Conservation (phyloP, 1,140 invertebrate species). For the Drosophila littoralis region DNA sequence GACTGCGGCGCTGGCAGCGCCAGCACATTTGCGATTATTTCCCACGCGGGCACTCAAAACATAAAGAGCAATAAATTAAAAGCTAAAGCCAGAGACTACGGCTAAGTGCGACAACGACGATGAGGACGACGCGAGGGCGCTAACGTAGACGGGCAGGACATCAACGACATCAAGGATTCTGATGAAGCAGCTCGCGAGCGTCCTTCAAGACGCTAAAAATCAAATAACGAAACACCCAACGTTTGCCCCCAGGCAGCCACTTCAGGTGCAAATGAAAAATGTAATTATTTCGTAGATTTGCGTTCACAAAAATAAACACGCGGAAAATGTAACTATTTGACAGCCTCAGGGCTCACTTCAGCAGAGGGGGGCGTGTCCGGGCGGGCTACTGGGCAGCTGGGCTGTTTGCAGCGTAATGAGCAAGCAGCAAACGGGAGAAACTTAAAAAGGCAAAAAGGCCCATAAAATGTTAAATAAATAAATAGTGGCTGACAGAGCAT, state of each 20-base stretch:
- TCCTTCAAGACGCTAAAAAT: slow-evolving; percentile 53
- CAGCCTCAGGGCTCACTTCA: slow-evolving; percentile 35
- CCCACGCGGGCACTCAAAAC: slow-evolving; percentile 81
- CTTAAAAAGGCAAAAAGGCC: slow-evolving; percentile 64
- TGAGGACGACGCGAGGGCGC: neutral
- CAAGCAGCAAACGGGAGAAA: slow-evolving; percentile 41
- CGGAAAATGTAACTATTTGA: slow-evolving; percentile 67
- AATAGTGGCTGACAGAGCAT: slow-evolving; percentile 70
- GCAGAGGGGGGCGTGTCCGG: neutral
- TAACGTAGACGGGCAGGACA: slow-evolving; percentile 1
- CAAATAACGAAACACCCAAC: slow-evolving; percentile 39
- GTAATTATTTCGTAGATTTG: slow-evolving; percentile 82
- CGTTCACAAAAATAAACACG: slow-evolving; percentile 71
- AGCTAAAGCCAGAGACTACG: slow-evolving; percentile 50
- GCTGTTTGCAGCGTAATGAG: slow-evolving; percentile 44
- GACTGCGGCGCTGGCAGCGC: slow-evolving; percentile 13
- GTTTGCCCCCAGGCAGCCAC: slow-evolving; percentile 45
- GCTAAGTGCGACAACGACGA: slow-evolving; percentile 41
- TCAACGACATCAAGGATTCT: slow-evolving; percentile 18
- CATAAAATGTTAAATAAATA: slow-evolving; percentile 77
- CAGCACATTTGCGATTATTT: slow-evolving; percentile 83
- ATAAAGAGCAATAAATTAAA: slow-evolving; percentile 83
- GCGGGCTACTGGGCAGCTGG: neutral
- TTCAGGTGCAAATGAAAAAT: slow-evolving; percentile 82
- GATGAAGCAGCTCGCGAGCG: slow-evolving; percentile 34